These are phyloP conservation scores for Cremastinae sp. DNA, from an alignment of 2,888 invertebrate species.

Conservation along the genomic window DNA sequence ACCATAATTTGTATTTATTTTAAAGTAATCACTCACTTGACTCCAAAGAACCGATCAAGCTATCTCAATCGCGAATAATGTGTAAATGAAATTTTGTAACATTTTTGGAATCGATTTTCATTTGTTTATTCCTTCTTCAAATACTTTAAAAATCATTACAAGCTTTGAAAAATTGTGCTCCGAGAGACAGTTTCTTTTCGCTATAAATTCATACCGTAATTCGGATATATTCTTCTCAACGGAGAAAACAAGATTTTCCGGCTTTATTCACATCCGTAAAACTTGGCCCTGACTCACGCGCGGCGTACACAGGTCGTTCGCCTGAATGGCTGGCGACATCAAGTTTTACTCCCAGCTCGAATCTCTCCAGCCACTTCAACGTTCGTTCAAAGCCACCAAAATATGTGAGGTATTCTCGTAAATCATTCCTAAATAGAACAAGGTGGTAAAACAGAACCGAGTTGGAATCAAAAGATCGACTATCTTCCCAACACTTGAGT, in stretches of 20 bases:
- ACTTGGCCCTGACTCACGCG: slow-evolving; percentile 7
- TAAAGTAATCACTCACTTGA: too few relatives aligned
- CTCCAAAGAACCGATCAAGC: too few relatives aligned
- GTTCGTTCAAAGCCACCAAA: slow-evolving; percentile 38
- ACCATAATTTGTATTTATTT: too few relatives aligned
- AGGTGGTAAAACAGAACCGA: slow-evolving; percentile 21
- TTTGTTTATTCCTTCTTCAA: too few relatives aligned
- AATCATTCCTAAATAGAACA: slow-evolving; percentile 27
- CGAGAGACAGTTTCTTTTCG: neutral
- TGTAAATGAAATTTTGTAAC: too few relatives aligned
- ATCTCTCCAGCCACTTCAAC: slow-evolving; percentile 44
- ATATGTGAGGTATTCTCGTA: slow-evolving; percentile 21
- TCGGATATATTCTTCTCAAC: neutral
- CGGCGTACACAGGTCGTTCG: slow-evolving; percentile 55
- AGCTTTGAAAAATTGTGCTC: neutral
- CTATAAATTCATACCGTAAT: slow-evolving; percentile 4
- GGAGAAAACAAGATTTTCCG: slow-evolving; percentile 8
- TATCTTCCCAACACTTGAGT: slow-evolving; percentile 10
- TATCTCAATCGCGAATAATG: too few relatives aligned
- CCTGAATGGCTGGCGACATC: slow-evolving; percentile 66
- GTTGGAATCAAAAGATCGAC: slow-evolving; percentile 46
- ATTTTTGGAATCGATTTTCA: too few relatives aligned
- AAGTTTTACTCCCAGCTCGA: slow-evolving; percentile 56
- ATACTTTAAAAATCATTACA: too few relatives aligned
- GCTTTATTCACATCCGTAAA: slow-evolving; percentile 17